phyloP scores from a whole-genome alignment of 2,888 invertebrate genomes.

The Sminthurides aquaticus region DNA sequence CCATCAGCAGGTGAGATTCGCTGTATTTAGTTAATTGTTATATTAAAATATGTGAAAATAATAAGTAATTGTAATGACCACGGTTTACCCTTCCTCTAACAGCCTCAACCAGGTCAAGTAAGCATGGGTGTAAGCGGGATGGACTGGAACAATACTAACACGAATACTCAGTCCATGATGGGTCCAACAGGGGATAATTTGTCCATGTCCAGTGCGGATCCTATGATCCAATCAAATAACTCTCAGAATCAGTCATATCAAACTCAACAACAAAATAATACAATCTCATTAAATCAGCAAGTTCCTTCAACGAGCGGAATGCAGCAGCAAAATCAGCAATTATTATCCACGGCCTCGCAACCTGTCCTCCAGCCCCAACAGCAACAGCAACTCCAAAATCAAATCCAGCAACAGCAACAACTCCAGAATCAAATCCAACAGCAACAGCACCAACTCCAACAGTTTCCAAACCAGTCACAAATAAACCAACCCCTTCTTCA shows the following conservation, averaged over 20 bases:
- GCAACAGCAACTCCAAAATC: conserved; percentile 14
- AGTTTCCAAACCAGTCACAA: conserved; percentile 17
- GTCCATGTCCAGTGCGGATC: conserved; percentile 8
- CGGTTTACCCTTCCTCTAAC: background rate
- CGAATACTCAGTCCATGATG: conserved; percentile 25
- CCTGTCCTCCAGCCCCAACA: conserved; percentile 14
- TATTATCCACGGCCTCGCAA: background rate
- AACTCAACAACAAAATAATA: conserved; percentile 7
- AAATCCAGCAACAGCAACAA: conserved; percentile 14
- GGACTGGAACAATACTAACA: conserved; percentile 35
- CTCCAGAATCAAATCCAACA: conserved; percentile 18
- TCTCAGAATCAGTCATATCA: conserved; percentile 23
- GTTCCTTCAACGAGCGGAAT: background rate
- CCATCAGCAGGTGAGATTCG: conserved; percentile 23
- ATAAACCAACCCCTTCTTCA: conserved; percentile 27
- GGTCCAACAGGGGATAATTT: conserved; percentile 21
- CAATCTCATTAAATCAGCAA: conserved; percentile 3
- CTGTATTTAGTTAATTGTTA: background rate
- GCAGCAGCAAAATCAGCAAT: background rate
- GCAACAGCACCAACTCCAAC: conserved; percentile 18
- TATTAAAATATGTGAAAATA: too few relatives aligned
- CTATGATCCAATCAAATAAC: background rate
- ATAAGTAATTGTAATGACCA: too few relatives aligned
- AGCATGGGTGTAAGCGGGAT: conserved; percentile 5
- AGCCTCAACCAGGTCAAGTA: conserved; percentile 6